Base-by-base conservation (phyloP, 2,797 vertebrate species). In the Rhodeus uyekii region DNA sequence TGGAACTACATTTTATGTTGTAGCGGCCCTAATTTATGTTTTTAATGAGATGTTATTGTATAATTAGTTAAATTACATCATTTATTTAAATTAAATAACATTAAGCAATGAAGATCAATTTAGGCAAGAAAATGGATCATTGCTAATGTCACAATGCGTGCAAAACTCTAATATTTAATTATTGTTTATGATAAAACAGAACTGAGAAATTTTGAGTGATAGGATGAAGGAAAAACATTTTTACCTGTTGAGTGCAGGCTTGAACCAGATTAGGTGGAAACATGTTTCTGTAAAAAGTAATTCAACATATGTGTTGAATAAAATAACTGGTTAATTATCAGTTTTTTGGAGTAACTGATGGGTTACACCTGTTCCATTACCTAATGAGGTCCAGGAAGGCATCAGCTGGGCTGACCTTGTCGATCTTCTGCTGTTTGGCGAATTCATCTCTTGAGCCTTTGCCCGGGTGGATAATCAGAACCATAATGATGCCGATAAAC, bases 211-310 rank as follows among this genome's bases (percentile, higher is more conserved):
- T 24, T 8, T 16, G 1, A 82, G 50, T 19, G 27, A 74, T 8
- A 76, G 24, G 27, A 34, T 24, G 19, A 44, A 80, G 64, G 12
- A 4, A 50, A 64, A 76, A 2, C 2, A 46, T 83, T 65, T 91
- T 94, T 94, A 99, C 98, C 97, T 99, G 98, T 92, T 99, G 97
- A 86, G 97, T 99, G 92, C 98, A 99, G 81, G 98, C 97, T 92
- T 99, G 96, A 77, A 99, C 97, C 93, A 99, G 89, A 90, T 99
- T 99, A 76, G 98, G 97, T 90, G 98, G 98, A 91, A 99, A 99
- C 97, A 99, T 99, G 78, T 99, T 99, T 93, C 98, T 99, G 95
- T 80, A 93, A 93, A 87, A 91, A 90, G 84, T 53, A 53, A 53
- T 53, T 53, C 8, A 90, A 69, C 10, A 44, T 32, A 80, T 14